phyloP scores from a whole-genome alignment of 2,113 vertebrate genomes.

The Eudorcas thomsonii region DNA sequence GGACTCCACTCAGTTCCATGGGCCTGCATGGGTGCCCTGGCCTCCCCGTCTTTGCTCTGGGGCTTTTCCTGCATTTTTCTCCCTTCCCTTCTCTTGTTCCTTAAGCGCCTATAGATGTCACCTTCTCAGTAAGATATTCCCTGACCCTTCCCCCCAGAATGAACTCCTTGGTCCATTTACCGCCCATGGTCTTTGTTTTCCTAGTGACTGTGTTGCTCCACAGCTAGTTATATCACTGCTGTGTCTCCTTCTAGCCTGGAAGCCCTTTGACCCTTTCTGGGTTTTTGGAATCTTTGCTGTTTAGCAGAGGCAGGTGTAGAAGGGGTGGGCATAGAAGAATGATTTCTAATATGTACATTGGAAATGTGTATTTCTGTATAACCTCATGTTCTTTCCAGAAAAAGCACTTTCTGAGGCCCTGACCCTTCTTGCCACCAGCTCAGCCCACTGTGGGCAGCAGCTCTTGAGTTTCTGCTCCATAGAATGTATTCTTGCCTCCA shows the following conservation, averaged over 20 bases:
- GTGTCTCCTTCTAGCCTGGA: background rate
- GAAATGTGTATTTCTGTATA: background rate
- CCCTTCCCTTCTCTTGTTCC: background rate
- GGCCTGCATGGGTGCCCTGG: rapidly evolving
- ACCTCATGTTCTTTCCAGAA: background rate
- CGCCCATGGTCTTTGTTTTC: background rate
- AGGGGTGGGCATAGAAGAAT: background rate
- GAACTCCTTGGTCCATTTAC: background rate
- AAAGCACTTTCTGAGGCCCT: background rate
- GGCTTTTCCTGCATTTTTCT: background rate
- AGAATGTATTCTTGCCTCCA: background rate
- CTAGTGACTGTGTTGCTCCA: background rate
- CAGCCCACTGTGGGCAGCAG: no score
- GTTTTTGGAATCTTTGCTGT: background rate
- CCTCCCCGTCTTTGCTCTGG: background rate
- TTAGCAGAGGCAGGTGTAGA: background rate
- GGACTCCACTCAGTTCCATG: background rate
- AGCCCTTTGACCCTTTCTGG: background rate
- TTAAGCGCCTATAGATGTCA: background rate
- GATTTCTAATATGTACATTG: background rate
- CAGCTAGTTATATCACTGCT: background rate
- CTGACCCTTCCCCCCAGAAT: background rate
- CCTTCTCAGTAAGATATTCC: background rate
- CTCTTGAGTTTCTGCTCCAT: background rate
- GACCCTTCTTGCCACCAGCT: background rate